These are phyloP conservation scores for Sylvicola cinctus DNA, from an alignment of 2,888 invertebrate genomes.

Conservation along the genomic window DNA sequence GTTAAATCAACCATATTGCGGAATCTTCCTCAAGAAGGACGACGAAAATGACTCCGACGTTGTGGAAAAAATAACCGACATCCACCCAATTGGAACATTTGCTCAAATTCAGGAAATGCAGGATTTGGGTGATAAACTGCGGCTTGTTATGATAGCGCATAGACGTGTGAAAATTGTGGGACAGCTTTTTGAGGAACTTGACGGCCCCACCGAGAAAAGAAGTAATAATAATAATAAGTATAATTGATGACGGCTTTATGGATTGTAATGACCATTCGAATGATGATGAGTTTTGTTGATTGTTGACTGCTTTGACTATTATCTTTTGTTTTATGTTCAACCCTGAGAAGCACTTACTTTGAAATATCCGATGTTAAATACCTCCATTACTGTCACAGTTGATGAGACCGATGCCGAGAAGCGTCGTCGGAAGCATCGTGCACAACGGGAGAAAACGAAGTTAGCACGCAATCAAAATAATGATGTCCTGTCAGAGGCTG, in stretches of 20 bases:
- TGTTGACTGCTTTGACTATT: neutral
- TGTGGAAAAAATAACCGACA: constrained; percentile 61
- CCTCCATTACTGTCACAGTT: constrained; percentile 60
- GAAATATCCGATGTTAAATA: constrained; percentile 65
- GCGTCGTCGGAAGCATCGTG: constrained; percentile 19
- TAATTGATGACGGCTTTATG: neutral
- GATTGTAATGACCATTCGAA: too few relatives aligned
- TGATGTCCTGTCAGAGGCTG: neutral
- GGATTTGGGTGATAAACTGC: constrained; percentile 73
- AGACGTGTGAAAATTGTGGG: constrained; percentile 64
- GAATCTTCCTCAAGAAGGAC: constrained; percentile 84
- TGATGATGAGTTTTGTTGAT: neutral
- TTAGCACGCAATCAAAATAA: neutral
- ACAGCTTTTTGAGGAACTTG: constrained; percentile 54
- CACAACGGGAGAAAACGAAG: constrained; percentile 7
- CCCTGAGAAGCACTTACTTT: constrained; percentile 62
- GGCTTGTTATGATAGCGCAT: constrained; percentile 89
- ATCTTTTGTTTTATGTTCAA: constrained; percentile 9
- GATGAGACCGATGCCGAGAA: constrained; percentile 47
- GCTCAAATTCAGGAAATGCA: constrained; percentile 97
- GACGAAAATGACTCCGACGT: constrained; percentile 77
- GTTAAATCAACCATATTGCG: constrained; percentile 91
- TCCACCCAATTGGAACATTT: constrained; percentile 84
- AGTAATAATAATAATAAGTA: constrained; percentile 3
- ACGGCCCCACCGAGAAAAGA: constrained; percentile 25